Conservation (phyloP, 2,888 invertebrate species). For the Heterodera filipjevi region DNA sequence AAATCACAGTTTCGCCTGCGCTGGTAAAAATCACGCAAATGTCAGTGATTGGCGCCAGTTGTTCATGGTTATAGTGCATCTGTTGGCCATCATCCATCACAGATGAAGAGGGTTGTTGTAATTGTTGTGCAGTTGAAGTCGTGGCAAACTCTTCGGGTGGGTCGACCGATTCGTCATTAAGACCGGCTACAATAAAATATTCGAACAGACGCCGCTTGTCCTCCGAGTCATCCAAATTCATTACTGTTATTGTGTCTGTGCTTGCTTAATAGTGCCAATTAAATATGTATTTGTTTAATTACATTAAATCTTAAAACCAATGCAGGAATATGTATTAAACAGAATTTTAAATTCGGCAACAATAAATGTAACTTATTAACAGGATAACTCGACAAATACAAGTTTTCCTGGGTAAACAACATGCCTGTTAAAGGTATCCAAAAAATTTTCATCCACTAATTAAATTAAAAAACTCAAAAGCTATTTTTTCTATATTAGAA, state of each 20-base stretch:
- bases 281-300: no score
- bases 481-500: no score
- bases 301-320: no score
- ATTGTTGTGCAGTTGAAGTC: neutral
- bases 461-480: no score
- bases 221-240: constrained; percentile 4
- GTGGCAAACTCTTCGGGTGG: constrained; percentile 60
- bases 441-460: no score
- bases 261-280: neutral
- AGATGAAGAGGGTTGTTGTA: neutral
- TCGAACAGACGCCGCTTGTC: constrained; percentile 70
- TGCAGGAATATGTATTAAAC: no score
- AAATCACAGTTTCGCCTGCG: constrained; percentile 75
- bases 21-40: constrained; percentile 87
- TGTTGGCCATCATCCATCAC: constrained; percentile 41
- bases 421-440: no score
- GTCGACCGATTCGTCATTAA: constrained; percentile 73
- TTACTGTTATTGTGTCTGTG: neutral
- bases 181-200: constrained; percentile 96
- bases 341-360: no score
- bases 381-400: no score
- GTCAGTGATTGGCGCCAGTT: constrained; percentile 90
- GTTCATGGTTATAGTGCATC: constrained; percentile 40
- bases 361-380: no score
- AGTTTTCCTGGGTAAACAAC: no score